Evolutionary conservation across 2,888 invertebrate species (phyloP), one percentile per base, ranked within the genome.

Genomic region (Tribolium freemani): DNA sequence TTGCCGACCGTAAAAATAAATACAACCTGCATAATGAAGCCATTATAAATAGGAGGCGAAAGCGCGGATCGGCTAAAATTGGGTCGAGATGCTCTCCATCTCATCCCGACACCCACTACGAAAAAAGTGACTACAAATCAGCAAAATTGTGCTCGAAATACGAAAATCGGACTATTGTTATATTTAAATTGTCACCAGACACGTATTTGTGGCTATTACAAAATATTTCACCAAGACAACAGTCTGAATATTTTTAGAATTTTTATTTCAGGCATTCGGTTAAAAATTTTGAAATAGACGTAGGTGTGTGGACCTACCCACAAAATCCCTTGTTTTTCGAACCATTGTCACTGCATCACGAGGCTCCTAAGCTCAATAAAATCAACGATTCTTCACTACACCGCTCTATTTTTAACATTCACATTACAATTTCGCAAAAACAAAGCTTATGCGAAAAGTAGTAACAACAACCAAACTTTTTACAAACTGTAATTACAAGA

Each of bases 11-110:
- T 63, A 63, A 63, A 63, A 63, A 63, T 63, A 63, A 63, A 63
- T 74, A 66, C 77, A 69, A 70, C 72, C 75, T 75, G 79, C 77
- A 76, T 79, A 79, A 77, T 78, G 75, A 76, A 79, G 76, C 67
- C 78, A 78, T 79, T 80, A 79, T 78, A 80, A 80, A 79, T 80
- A 80, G 78, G 74, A 72, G 26, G 26, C 26, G 26, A 26, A 5
- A 26, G 48, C 60, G 45, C 60, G 60, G 60, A 57, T 61, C 10
- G 60, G 60, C 60, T 61, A 61, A 61, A 61, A 61, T 61, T 61
- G 60, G 44, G 4, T 26, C 26, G 26, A 26, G 26, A 26, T 45
- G 60, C 60, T 60, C 60, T 60, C 13, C n/a, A 45, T 45, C 45
- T n/a, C 45, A 45, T 45, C 3, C 45, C n/a, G 45, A 45, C n/a